Evolutionary conservation across 2,797 vertebrate genomes (phyloP), one percentile per base, ranked within the genome.

Genomic region (Epinephelus awoara): DNA sequence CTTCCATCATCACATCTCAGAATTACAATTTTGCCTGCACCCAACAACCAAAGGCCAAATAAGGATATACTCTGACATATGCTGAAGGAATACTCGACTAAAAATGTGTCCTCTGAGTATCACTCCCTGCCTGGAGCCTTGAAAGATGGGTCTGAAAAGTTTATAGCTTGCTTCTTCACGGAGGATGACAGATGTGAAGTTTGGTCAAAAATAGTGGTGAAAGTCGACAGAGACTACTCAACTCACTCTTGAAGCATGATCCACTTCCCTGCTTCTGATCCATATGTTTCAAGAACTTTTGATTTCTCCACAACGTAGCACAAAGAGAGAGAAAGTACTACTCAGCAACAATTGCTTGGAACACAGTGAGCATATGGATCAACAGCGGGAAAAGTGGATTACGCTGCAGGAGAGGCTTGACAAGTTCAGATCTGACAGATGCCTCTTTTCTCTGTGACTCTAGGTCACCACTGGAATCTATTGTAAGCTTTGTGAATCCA

Each of bases 391-490:
- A 14, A 49, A 57, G 42, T 64, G 71, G 59, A 64, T 55, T 73
- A 34, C 4, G 10, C 71, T 46, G 42, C 51, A 47, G 25, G 59
- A 64, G 47, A 27, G 38, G 69, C 69, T 63, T 44, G 57, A 61
- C 3, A 27, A 34, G 67, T 50, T 40, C 67, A 57, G n/a, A 40
- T 59, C 1, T 58, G 67, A 69, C 14, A 23, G 42, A 68, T 27
- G 57, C 34, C 23, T 54, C n/a, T 23, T 40, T 40, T 38, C 21
- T 34, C 51, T 67, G 21, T 10, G 25, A 49, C 18, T 58, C 67
- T 27, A 18, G 44, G 42, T 12, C 44, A 49, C 19, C 14, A 11
- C n/a, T 34, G 54, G 42, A 49, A 71, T 71, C 44, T 29, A 40
- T 2, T 5, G n/a, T 5, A 6, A 56, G 44, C 3, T n/a, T 42